Base-by-base conservation (phyloP, 2,888 invertebrate species). In the Ectemnius cavifrons region DNA sequence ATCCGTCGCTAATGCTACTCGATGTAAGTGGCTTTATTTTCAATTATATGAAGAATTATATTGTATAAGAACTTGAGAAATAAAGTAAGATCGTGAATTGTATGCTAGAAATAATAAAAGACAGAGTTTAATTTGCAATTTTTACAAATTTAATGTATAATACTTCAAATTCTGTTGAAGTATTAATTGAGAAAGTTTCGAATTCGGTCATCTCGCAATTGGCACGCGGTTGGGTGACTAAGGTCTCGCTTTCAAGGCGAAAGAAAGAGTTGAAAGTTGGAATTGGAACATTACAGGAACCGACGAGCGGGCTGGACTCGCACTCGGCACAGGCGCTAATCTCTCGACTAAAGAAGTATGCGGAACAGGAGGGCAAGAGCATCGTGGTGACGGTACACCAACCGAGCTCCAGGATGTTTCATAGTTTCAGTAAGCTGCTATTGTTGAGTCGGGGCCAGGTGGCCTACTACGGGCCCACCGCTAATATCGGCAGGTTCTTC, bases 401-500 rank as follows among this genome's bases (percentile, higher is more conserved):
- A 89, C 96, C 96, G 1, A 96, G 96, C 67, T 96, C 96, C 79
- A 95, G 96, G 90, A 96, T 96, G 92, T 96, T 96, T 91, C 95
- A 96, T 91, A 94, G 95, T 92, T 96, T 96, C 90, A 95, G 95
- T 91, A 95, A 94, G 87, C 92, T 96, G 67, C 92, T 96, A 63
- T 91, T 94, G 75, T 91, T 95, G 61, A 94, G 94, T 85, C 93
- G 94, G 75, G 96, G 96, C 57, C 94, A 94, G 85, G 94, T 95
- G 20, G 96, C 95, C 1, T 96, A 96, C 89, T 96, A 94, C 89
- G 96, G 96, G 11, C 94, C 94, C 80, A 94, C 94, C 27, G 92
- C 93, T 78, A 94, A 94, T 88, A 95, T 96, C 68, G 94, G 95
- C 57, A 93, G 94, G 81, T 95, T 95, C 88, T 96, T 96, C 89